Percentiles rank a stretch among this genome's conserved stretches.
These are phyloP conservation scores for Dipodomys spectabilis DNA, from an alignment of 2,113 vertebrate genomes.

Conservation along the genomic window DNA sequence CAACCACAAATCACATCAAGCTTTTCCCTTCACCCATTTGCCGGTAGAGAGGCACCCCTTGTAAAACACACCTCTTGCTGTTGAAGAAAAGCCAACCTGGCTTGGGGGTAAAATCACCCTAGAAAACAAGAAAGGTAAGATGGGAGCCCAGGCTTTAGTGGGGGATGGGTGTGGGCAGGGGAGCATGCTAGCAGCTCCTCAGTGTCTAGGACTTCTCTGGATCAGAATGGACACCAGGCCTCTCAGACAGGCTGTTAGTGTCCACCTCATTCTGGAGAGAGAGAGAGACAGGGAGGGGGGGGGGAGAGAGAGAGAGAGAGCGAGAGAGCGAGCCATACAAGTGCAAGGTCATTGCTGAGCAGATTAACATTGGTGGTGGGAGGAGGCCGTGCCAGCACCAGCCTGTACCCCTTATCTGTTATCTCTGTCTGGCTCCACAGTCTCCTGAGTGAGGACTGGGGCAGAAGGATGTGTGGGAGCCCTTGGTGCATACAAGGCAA, in stretches of 20 bases:
- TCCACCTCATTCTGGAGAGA: background rate
- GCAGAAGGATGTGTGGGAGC: no score
- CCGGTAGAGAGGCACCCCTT: background rate
- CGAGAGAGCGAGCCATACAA: background rate
- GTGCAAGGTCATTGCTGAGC: rapidly evolving
- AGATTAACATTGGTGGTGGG: background rate
- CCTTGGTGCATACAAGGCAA: rapidly evolving
- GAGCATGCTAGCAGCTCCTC: background rate
- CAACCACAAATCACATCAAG: rapidly evolving
- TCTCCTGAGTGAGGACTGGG: background rate
- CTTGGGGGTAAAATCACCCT: background rate
- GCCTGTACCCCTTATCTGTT: background rate
- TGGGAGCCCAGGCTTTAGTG: rapidly evolving
- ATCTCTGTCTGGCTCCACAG: background rate
- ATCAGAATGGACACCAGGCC: background rate
- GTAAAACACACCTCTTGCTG: background rate
- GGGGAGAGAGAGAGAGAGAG: background rate
- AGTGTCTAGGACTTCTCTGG: background rate
- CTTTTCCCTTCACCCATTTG: background rate
- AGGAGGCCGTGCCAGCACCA: background rate
- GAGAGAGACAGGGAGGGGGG: background rate
- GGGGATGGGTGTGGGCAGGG: no score
- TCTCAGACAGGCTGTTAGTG: background rate
- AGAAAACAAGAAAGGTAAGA: background rate
- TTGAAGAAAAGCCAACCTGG: background rate